Conservation (phyloP, 2,797 vertebrate species). For the Psittacula derbiana region DNA sequence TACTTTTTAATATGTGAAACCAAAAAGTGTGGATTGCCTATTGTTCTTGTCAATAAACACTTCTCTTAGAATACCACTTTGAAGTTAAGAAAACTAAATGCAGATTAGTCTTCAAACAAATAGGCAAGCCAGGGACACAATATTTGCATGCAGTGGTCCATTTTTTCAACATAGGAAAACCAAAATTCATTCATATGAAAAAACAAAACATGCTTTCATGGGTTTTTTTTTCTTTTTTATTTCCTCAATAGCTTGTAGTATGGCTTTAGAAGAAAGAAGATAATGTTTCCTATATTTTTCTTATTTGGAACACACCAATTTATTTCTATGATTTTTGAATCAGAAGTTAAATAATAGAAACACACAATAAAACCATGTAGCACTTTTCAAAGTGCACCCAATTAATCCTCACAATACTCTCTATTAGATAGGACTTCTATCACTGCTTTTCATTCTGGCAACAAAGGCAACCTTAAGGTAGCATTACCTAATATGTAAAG, state of each 20-base stretch:
- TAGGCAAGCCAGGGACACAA: background rate
- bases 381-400: background rate
- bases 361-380: background rate
- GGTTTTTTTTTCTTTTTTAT: background rate
- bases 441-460: slow-evolving; percentile 17
- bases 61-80: background rate
- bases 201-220: background rate
- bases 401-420: background rate
- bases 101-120: slow-evolving; percentile 27
- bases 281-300: background rate
- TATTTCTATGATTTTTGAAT: slow-evolving; percentile 7
- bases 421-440: background rate
- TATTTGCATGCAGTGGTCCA: background rate
- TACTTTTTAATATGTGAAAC: background rate
- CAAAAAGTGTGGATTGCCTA: background rate
- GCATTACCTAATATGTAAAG: background rate
- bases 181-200: background rate
- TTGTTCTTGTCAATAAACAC: background rate
- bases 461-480: background rate
- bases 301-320: background rate
- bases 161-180: background rate
- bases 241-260: background rate
- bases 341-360: slow-evolving; percentile 30
- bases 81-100: background rate
- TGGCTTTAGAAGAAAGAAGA: background rate